A percentile compares a stretch with the other conserved stretches of the same genome.
phyloP scores from a whole-genome alignment of 2,888 invertebrate species.

The Drosophila fulvimacula region DNA sequence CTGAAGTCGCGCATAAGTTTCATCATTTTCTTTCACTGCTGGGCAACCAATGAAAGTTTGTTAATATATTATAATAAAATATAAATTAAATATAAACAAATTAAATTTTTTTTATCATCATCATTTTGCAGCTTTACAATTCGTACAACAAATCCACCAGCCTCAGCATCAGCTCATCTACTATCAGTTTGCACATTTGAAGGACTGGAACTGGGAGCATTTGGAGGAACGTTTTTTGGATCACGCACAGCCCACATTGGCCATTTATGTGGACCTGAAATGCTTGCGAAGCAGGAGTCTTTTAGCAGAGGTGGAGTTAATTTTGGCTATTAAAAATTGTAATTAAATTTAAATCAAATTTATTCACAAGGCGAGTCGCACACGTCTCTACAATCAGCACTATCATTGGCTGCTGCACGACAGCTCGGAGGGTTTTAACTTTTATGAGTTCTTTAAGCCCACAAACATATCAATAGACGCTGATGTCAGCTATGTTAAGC shows the following conservation, averaged over 20 bases:
- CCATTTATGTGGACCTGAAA: constrained; percentile 73
- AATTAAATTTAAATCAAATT: neutral
- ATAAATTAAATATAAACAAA: too few species aligned
- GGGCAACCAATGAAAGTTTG: constrained; percentile 60
- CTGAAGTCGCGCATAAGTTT: constrained; percentile 56
- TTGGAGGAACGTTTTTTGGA: constrained; percentile 58
- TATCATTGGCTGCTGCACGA: constrained; percentile 81
- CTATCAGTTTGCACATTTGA: constrained; percentile 60
- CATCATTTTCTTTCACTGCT: constrained; percentile 72
- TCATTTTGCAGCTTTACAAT: constrained; percentile 35
- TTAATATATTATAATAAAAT: too few species aligned
- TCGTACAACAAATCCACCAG: constrained; percentile 49
- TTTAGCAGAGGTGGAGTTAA: constrained; percentile 46
- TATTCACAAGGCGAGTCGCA: constrained; percentile 69
- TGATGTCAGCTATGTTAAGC: constrained; percentile 73
- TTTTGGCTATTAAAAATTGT: neutral
- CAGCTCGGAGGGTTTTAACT: constrained; percentile 26
- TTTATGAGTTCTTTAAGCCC: constrained; percentile 63
- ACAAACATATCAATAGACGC: constrained; percentile 81
- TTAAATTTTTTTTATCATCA: neutral
- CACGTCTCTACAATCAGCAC: constrained; percentile 71
- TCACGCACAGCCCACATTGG: constrained; percentile 61
- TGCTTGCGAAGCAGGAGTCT: constrained; percentile 57
- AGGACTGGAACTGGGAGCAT: constrained; percentile 29
- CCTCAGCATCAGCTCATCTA: constrained; percentile 52